Base-by-base conservation (phyloP, 1,140 invertebrate genomes). In the Rhizoglyphus robini region DNA sequence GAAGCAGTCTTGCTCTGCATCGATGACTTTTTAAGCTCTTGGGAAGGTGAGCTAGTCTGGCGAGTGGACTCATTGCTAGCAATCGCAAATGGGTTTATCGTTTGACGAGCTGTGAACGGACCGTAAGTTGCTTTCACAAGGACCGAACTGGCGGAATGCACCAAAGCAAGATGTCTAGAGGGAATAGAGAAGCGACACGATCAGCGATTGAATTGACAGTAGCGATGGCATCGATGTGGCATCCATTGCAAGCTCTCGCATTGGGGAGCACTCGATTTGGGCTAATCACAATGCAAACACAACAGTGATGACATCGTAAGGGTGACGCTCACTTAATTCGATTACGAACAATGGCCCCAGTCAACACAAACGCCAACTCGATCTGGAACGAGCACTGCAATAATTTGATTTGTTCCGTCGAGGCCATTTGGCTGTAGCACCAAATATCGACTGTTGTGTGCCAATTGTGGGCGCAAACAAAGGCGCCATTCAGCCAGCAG, bases 221-320 rank as follows among this genome's bases (percentile, higher is more conserved):
- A 41, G 36, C 18, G 36, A 41, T 41, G 36, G 36, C 36, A 46
- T 23, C 41, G 23, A 15, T 23, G 41, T 46, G 15, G 41, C 41
- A 46, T 15, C 41, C 41, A 15, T 15, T 46, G 41, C 23, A 23
- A 15, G 41, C 41, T 15, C 41, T 15, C 41, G 15, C 31, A 32
- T 8, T 32, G 31, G 8, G 8, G 51, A 54, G 20, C 51, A 20
- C 20, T 54, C 51, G 5, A 54, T 54, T 54, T 15, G 8, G 31
- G 51, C 51, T 54, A 54, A 54, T 54, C 51, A 54, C 51, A 54
- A 54, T 54, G 51, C 51, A 54, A 54, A 54, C 51, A 54, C 8
- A 54, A 54, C 51, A 54, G 20, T 8, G 31, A 54, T 54, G 51
- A 54, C 51, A 54, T 54, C 51, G 23, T 11, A 25, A 5, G 51